phyloP scores from a whole-genome alignment of 2,797 vertebrate genomes.

The Argyrosomus regius region DNA sequence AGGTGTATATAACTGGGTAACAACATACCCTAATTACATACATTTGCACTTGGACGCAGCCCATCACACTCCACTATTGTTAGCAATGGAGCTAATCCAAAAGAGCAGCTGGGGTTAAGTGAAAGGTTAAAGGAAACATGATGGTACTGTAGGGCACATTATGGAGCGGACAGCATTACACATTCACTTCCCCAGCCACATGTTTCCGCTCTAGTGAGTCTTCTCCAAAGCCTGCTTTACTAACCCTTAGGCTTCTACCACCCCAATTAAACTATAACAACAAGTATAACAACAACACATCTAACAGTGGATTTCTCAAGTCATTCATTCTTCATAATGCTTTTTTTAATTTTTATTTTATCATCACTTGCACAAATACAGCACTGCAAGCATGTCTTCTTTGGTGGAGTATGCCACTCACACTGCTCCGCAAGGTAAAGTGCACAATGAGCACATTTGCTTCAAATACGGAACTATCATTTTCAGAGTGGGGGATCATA shows the following conservation, averaged over 20 bases:
- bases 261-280: constrained; percentile 51
- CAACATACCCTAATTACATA: background rate
- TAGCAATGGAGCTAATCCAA: constrained; percentile 12
- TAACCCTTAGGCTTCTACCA: constrained; percentile 47
- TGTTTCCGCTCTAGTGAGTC: constrained; percentile 45
- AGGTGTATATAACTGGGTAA: background rate
- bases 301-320: constrained; percentile 44
- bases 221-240: constrained; percentile 44
- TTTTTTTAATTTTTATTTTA: constrained; percentile 31
- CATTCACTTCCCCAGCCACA: constrained; percentile 34
- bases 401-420: constrained; percentile 64
- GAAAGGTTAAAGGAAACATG: constrained; percentile 37
- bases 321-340: constrained; percentile 56
- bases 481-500: constrained; percentile 85
- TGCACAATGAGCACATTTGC: constrained; percentile 82
- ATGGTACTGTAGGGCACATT: constrained; percentile 41
- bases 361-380: constrained; percentile 61
- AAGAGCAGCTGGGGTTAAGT: constrained; percentile 27
- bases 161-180: constrained; percentile 46
- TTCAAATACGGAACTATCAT: constrained; percentile 80
- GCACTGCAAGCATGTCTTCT: constrained; percentile 64
- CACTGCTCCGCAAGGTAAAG: constrained; percentile 75
- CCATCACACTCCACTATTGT: constrained; percentile 4
- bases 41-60: constrained; percentile 17
- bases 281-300: constrained; percentile 55